Percentiles rank a stretch among this genome's conserved stretches.
phyloP scores from a whole-genome alignment of 2,113 vertebrate genomes.

The Strix aluco region DNA sequence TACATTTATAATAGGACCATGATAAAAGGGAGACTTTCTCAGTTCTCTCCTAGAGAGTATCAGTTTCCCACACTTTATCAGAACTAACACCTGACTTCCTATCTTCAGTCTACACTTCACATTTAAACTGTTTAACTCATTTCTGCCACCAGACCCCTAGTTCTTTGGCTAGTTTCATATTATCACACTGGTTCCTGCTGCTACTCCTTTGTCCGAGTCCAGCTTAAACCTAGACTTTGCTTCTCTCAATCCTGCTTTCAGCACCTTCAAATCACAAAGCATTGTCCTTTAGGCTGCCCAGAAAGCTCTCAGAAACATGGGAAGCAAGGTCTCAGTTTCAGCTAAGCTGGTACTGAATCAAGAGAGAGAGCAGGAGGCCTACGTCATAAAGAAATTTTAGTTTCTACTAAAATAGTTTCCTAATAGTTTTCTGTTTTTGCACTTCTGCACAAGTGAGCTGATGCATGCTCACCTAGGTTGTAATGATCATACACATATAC shows the following conservation, averaged over 20 bases:
- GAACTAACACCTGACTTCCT: background rate
- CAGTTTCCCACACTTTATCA: background rate
- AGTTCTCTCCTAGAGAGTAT: background rate
- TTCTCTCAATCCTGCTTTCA: background rate
- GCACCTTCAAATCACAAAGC: background rate
- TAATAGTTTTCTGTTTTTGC: background rate
- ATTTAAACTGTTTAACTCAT: background rate
- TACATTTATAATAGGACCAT: background rate
- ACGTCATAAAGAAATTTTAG: background rate
- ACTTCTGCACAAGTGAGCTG: background rate
- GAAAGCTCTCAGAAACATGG: background rate
- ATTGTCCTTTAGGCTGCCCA: background rate
- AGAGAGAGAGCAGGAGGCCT: background rate
- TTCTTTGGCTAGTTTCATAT: background rate
- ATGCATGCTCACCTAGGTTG: background rate
- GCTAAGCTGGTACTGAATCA: background rate
- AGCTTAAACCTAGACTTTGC: background rate
- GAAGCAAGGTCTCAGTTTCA: background rate
- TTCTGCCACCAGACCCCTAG: background rate
- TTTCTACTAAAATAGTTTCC: background rate
- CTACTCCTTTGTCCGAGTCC: background rate
- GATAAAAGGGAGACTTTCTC: background rate
- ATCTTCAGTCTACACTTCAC: background rate
- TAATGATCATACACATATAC: background rate
- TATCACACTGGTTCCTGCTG: background rate